A percentile compares a stretch with the other conserved stretches of the same genome.
Evolutionary conservation across 2,113 vertebrate genomes (phyloP).

Genomic region (Trachemys scripta): DNA sequence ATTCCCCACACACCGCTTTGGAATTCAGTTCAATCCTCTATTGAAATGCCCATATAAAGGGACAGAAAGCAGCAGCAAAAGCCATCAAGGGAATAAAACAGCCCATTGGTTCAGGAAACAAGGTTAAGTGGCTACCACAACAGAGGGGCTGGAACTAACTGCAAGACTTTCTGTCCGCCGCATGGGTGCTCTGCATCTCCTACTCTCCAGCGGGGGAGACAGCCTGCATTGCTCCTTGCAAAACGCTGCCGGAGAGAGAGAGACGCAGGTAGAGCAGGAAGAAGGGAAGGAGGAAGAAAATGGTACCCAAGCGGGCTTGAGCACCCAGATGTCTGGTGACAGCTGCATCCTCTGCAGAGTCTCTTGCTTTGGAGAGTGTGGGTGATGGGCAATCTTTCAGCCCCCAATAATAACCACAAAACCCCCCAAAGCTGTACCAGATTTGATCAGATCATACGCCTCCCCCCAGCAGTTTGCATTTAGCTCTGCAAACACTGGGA

Average conservation of each 20-base stretch:
- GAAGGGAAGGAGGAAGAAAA: background rate
- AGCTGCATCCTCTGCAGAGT: background rate
- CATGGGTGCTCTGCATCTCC: background rate
- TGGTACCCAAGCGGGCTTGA: background rate
- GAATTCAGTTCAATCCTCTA: background rate
- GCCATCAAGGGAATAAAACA: background rate
- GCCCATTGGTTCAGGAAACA: background rate
- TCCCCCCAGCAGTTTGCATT: no score
- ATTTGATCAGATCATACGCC: background rate
- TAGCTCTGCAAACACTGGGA: background rate
- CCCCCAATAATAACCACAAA: background rate
- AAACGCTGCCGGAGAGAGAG: background rate
- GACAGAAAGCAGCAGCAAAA: background rate
- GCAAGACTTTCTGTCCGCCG: background rate
- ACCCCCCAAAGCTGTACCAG: background rate
- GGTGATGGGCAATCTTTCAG: background rate
- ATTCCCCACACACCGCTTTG: background rate
- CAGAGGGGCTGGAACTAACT: background rate
- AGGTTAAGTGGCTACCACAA: background rate
- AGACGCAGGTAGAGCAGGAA: background rate
- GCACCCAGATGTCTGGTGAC: background rate
- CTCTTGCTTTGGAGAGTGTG: background rate
- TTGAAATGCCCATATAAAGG: background rate
- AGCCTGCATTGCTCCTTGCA: background rate
- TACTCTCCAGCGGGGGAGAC: background rate